Evolutionary conservation across 2,888 invertebrate genomes (phyloP).

Genomic region (Leptinotarsa haldemani): DNA sequence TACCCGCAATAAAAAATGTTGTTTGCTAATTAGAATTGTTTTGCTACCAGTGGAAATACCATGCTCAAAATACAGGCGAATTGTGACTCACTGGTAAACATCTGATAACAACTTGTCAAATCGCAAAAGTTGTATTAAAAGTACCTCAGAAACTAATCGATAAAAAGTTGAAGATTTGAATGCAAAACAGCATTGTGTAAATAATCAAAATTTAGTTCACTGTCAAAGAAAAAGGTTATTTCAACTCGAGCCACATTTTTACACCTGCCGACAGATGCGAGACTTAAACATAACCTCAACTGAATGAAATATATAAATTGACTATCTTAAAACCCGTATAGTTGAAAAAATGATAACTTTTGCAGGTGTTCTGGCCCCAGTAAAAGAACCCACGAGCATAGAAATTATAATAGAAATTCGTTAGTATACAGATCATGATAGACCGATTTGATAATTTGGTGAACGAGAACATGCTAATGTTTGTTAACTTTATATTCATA

Average conservation of each 20-base stretch:
- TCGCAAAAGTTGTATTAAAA: background rate
- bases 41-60: conserved; percentile 7
- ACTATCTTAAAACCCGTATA: background rate
- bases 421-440: too few species aligned
- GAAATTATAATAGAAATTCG: too few species aligned
- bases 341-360: background rate
- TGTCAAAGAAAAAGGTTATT: too few species aligned
- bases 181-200: too few species aligned
- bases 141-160: too few species aligned
- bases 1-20: background rate
- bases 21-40: conserved; percentile 1
- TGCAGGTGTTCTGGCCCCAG: background rate
- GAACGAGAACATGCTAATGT: too few species aligned
- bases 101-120: background rate
- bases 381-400: background rate
- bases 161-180: too few species aligned
- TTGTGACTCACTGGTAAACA: background rate
- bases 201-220: too few species aligned
- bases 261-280: conserved; percentile 11
- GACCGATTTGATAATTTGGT: too few species aligned
- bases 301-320: background rate
- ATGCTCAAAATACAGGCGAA: background rate
- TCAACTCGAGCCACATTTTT: background rate
- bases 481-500: too few species aligned
- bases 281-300: background rate